phyloP scores from a whole-genome alignment of 2,888 invertebrate species.

The Octodonta nipae region DNA sequence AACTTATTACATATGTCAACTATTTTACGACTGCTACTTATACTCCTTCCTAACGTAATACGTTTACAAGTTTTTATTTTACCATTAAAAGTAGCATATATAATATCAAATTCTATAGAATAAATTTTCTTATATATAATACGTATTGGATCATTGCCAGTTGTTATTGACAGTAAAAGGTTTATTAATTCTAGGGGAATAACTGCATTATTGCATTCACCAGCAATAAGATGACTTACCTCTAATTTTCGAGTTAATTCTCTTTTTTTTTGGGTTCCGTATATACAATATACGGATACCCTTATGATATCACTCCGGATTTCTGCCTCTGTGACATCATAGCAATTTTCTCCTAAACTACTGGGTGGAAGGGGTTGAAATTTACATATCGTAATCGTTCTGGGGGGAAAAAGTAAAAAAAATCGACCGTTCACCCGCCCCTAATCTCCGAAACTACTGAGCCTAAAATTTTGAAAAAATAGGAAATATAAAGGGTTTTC shows the following conservation, averaged over 20 bases:
- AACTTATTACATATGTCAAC: conserved; percentile 7
- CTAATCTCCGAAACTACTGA: too few relatives aligned
- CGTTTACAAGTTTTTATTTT: conserved; percentile 6
- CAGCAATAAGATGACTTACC: conserved; percentile 3
- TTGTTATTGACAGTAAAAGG: conserved; percentile 4
- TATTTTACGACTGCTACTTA: conserved; percentile 10
- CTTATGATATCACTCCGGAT: too few relatives aligned
- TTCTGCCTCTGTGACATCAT: too few relatives aligned
- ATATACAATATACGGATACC: too few relatives aligned
- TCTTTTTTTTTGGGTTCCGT: too few relatives aligned
- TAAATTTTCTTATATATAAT: conserved; percentile 3
- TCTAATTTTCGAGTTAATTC: conserved; percentile 4
- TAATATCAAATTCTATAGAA: conserved; percentile 5
- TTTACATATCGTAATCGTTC: too few relatives aligned
- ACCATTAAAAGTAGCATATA: conserved; percentile 6
- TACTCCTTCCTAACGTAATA: conserved; percentile 9
- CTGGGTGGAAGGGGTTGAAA: too few relatives aligned
- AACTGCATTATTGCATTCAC: conserved; percentile 4
- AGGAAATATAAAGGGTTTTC: too few relatives aligned
- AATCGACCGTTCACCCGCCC: too few relatives aligned
- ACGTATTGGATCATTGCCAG: conserved; percentile 3
- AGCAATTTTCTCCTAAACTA: too few relatives aligned
- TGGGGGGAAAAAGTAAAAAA: too few relatives aligned
- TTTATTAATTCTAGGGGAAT: conserved; percentile 3
- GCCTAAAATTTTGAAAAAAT: too few relatives aligned